phyloP scores from a whole-genome alignment of 2,888 invertebrate genomes.

The Drosophila conformis region DNA sequence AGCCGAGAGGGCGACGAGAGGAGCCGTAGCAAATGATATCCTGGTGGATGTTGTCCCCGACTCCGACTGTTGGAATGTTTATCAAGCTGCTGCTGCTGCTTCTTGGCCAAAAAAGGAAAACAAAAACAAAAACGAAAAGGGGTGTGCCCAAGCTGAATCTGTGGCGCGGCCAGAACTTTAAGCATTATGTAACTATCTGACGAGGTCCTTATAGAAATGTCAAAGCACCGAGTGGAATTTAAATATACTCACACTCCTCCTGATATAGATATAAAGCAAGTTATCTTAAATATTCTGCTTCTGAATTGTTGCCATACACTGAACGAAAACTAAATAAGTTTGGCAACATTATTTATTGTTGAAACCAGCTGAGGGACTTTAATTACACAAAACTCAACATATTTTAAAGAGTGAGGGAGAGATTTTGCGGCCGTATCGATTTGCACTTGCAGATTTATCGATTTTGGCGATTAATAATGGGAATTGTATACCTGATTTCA shows the following conservation, averaged over 20 bases:
- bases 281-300: slow-evolving; percentile 5
- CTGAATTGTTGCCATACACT: neutral
- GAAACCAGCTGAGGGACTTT: neutral
- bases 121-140: slow-evolving; percentile 26
- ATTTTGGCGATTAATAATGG: neutral
- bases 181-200: slow-evolving; percentile 37
- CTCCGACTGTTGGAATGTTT: slow-evolving; percentile 34
- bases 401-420: no score
- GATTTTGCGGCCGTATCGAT: no score
- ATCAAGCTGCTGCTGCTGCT: slow-evolving; percentile 10
- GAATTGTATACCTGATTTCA: no score
- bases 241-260: neutral
- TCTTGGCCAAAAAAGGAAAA: neutral
- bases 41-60: slow-evolving; percentile 29
- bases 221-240: neutral
- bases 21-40: slow-evolving; percentile 36
- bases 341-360: neutral
- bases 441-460: no score
- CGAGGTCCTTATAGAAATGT: slow-evolving; percentile 6
- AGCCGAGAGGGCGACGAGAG: slow-evolving; percentile 9
- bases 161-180: slow-evolving; percentile 22
- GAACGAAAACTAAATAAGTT: neutral
- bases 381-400: no score
- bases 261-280: slow-evolving; percentile 6
- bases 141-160: slow-evolving; percentile 31